Percentiles rank a stretch among this genome's conserved stretches.
phyloP scores from a whole-genome alignment of 2,113 vertebrate genomes.

The Sorex araneus region DNA sequence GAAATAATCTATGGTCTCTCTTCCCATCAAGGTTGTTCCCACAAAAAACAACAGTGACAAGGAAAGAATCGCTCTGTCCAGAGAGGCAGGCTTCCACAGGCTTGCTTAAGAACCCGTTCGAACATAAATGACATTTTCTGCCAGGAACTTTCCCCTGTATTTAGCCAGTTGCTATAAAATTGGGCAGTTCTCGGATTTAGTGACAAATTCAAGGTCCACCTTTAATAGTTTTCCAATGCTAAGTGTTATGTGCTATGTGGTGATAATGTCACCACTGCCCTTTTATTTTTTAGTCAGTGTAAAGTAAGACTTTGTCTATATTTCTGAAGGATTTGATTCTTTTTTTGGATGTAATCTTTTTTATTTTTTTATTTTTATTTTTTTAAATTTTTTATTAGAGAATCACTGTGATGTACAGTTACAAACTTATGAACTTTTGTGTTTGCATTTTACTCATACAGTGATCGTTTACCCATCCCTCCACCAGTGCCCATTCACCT shows the following conservation, averaged over 20 bases:
- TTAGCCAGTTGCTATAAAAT: constrained; percentile 25
- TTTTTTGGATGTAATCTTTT: too few species aligned
- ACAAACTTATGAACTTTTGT: too few species aligned
- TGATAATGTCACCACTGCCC: background rate
- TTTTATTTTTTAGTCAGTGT: background rate
- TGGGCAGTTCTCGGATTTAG: constrained; percentile 45
- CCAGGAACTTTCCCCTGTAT: background rate
- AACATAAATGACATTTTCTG: constrained; percentile 32
- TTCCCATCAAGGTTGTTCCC: background rate
- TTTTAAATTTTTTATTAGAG: too few species aligned
- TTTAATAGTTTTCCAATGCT: constrained; percentile 21
- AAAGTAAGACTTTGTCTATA: constrained; percentile 17
- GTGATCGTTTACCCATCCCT: too few species aligned
- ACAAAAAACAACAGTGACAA: background rate
- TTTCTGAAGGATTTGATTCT: constrained; percentile 31
- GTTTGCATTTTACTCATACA: too few species aligned
- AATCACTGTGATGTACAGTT: too few species aligned
- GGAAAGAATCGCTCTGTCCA: background rate
- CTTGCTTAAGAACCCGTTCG: background rate
- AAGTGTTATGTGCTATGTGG: background rate
- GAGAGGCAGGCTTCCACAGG: constrained; percentile 10
- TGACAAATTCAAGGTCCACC: constrained; percentile 37
- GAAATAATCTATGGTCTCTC: constrained; percentile 4
- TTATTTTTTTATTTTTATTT: too few species aligned
- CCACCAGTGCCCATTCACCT: too few species aligned